Evolutionary conservation across 2,888 invertebrate species (phyloP).

Genomic region (Pherbina coryleti): DNA sequence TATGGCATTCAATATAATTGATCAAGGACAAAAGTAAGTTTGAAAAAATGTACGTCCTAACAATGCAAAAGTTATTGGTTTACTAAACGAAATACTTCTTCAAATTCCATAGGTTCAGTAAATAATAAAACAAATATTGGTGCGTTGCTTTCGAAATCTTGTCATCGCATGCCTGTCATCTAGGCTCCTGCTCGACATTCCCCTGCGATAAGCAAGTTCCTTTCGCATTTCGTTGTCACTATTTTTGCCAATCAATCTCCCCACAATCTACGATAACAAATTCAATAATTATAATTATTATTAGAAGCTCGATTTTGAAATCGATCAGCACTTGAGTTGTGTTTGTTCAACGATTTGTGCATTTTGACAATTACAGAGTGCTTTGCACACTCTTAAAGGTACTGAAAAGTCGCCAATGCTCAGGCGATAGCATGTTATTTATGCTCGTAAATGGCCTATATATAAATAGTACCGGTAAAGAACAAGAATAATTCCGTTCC

Average conservation of each 20-base stretch:
- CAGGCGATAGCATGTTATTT: neutral
- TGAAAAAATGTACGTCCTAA: neutral
- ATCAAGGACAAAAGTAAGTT: neutral
- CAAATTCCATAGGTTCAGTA: neutral
- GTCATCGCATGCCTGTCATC: neutral
- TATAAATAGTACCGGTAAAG: too few species aligned
- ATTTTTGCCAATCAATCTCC: constrained; percentile 21
- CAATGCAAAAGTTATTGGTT: neutral
- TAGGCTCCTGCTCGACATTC: neutral
- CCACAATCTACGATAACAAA: neutral
- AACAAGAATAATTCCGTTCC: too few species aligned
- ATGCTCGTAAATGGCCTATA: too few species aligned
- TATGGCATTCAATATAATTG: too few species aligned
- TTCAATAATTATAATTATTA: constrained; percentile 18
- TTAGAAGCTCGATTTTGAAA: neutral
- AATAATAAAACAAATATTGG: neutral
- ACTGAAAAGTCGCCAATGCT: neutral
- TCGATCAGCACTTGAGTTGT: constrained; percentile 1
- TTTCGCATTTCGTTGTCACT: neutral
- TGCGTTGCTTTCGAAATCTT: neutral
- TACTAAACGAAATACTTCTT: neutral
- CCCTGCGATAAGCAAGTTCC: constrained; percentile 3
- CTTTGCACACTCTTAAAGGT: neutral
- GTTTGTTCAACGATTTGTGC: neutral
- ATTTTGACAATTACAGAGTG: neutral